A percentile compares a stretch with the other conserved stretches of the same genome.
Evolutionary conservation across 2,888 invertebrate genomes (phyloP).

Genomic region (Chorisops tibialis): DNA sequence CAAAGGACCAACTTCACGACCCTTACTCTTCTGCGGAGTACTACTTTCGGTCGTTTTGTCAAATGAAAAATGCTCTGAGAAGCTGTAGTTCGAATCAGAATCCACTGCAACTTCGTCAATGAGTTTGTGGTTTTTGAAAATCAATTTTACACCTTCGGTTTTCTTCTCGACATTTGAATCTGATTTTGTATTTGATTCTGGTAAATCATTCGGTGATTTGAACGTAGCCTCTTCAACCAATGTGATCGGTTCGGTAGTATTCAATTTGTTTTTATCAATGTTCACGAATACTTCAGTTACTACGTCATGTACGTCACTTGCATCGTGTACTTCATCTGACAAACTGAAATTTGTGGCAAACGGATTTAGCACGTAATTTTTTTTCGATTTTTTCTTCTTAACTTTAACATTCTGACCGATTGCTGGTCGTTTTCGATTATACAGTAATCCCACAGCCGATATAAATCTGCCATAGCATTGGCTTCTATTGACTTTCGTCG

Average conservation of each 20-base stretch:
- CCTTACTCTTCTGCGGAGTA: background rate
- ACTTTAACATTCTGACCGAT: too few species aligned
- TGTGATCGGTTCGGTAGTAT: background rate
- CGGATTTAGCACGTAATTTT: constrained; percentile 34
- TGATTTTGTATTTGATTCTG: background rate
- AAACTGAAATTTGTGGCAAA: constrained; percentile 27
- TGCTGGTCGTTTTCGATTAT: background rate
- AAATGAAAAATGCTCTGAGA: constrained; percentile 48
- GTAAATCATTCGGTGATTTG: background rate
- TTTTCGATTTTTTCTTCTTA: background rate
- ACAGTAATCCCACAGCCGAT: constrained; percentile 37
- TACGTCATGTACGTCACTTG: background rate
- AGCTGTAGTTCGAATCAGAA: constrained; percentile 51
- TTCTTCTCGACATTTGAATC: background rate
- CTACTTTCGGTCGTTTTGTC: background rate
- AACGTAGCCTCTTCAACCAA: background rate
- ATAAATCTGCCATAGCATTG: constrained; percentile 47
- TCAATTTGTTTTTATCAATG: too few species aligned
- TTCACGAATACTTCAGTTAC: background rate
- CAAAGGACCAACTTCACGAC: constrained; percentile 40
- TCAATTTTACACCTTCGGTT: background rate
- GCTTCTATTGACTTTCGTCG: constrained; percentile 34
- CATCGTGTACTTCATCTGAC: background rate
- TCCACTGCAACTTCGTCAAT: constrained; percentile 36
- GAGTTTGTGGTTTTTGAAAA: background rate